Base-by-base conservation (phyloP, 2,113 vertebrate species). In the Urocolius indicus region DNA sequence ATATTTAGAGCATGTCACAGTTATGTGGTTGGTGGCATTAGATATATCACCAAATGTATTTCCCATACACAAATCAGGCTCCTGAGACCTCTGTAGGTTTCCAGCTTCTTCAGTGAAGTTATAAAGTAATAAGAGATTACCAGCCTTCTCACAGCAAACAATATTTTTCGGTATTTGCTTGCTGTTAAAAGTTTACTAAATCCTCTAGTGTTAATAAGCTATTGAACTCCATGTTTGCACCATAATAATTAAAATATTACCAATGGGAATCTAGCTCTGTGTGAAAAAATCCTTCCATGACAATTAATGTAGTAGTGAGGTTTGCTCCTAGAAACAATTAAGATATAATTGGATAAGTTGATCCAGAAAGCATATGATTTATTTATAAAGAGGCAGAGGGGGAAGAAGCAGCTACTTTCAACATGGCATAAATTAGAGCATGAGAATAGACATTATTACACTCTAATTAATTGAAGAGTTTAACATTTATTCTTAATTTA, bases 311-410 rank as follows among this genome's bases (percentile, higher is more conserved):
- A 94, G 84, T 55, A 89, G 84, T 93, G 78, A 90, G 84, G 89
- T 95, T 97, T 95, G 58, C 78, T 95, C 58, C 95, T 93, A 94
- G 83, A 93, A 96, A 96, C 72, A 83, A 96, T 97, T 97, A 96
- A 92, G 91, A 92, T 84, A 67, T 97, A 96, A 97, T 96, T 96
- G 95, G 83, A 77, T 79, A 71, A 78, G 81, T 85, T 97, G 96
- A 97, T 97, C 52, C 93, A 95, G 87, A 97, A 97, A 97, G 90
- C 68, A 45, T 79, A 95, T 89, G 90, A 91, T 87, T 97, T 97
- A 95, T 97, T 97, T 97, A 91, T 59, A 96, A 88, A 73, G n/a
- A 84, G 81, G 59, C 0, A 5, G 63, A 95, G 72, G 43, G 34
- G 73, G 36, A 92, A 84, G 55, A 78, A 81, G 19, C 46, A 91